Base-by-base conservation (phyloP, 2,888 invertebrate genomes). In the Lampropteryx suffumata region DNA sequence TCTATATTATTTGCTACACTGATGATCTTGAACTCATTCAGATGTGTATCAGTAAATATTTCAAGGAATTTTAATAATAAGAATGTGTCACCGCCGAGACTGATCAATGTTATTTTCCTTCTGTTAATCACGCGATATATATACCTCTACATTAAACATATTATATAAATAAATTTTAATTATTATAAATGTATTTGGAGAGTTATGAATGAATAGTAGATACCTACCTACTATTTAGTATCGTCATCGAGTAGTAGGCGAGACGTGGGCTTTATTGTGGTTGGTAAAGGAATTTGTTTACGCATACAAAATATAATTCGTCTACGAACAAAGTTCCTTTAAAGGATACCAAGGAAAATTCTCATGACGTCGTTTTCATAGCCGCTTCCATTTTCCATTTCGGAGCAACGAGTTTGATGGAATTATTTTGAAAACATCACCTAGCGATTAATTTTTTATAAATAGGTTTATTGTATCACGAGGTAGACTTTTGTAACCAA, bases 401-500 rank as follows among this genome's bases (percentile, higher is more conserved):
- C 17, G 3, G 17, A 17, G 17, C 17, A 17, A 17, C 7, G 7
- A 21, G 34, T 8, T 21, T 9, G n/a, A 1, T 10, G n/a, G 13
- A n/a, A 40, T 46, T 30, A 39, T 41, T 33, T 26, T 32, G 3
- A 33, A 45, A 46, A 27, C 39, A 28, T 35, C 53, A 55, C 57
- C 55, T 56, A 58, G 39, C 52, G 29, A 26, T 47, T 61, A 59
- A 57, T 57, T 61, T 61, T 57, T 53, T 36, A 59, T 41, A 41
- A 40, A 36, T 50, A 50, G 44, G 50, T 55, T 39, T 32, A 34
- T 52, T 26, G 43, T 51, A 58, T 59, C 59, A 62, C 59, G 56
- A 36, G 62, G 52, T 57, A 29, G 1, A 46, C 54, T 55, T 53
- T 61, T 59, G 53, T 59, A 59, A 55, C 43, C 29, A 51, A 52